Percentiles rank a stretch among this genome's conserved stretches.
Conservation (phyloP, 1,140 invertebrate species). For the Zeugodacus cucurbitae region DNA sequence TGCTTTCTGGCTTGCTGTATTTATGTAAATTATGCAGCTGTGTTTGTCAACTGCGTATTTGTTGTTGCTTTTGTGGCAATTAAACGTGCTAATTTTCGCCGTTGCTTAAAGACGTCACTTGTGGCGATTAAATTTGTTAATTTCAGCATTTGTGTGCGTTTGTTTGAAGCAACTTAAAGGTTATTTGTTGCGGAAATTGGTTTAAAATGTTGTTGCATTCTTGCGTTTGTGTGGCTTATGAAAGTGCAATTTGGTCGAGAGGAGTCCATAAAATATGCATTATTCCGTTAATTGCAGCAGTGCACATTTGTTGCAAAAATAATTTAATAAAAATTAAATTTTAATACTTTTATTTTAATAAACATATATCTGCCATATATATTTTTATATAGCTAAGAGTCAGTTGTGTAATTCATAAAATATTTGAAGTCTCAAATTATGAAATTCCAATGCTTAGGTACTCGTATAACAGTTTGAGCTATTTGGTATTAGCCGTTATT, state of each 20-base stretch:
- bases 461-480: no score
- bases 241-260: not conserved
- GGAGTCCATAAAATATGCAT: no score
- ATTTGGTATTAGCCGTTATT: no score
- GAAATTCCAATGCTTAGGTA: no score
- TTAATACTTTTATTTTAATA: no score
- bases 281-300: no score
- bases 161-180: not conserved
- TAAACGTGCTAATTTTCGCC: constrained; percentile 30
- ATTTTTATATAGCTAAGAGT: no score
- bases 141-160: not conserved
- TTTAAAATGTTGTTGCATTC: not conserved
- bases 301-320: no score
- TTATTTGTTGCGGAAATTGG: constrained; percentile 4
- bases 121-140: constrained; percentile 17
- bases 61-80: constrained; percentile 22
- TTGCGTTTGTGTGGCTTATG: not conserved
- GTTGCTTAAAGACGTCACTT: constrained; percentile 13
- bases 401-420: no score
- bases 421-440: no score
- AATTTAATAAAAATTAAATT: no score
- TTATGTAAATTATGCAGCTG: not conserved
- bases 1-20: not conserved
- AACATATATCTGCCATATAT: no score
- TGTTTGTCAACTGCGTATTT: not conserved